Conservation (phyloP, 2,888 invertebrate species). For the Linyphia triangularis region DNA sequence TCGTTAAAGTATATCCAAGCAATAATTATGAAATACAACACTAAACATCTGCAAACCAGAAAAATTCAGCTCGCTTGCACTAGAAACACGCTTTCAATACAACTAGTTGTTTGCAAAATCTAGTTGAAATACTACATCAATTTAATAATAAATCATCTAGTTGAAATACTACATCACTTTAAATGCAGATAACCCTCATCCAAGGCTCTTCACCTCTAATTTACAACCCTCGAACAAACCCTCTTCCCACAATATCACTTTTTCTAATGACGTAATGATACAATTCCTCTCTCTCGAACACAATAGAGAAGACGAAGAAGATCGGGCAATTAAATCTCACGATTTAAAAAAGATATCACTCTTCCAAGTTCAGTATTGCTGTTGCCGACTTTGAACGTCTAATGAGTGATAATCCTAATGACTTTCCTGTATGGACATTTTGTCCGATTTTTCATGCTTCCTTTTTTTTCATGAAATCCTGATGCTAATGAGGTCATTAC, state of each 20-base stretch:
- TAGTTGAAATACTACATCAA: no score
- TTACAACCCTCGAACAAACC: neutral
- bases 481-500: conserved; percentile 43
- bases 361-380: neutral
- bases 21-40: no score
- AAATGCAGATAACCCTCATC: no score
- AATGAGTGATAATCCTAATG: conserved; percentile 64
- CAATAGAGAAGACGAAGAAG: conserved; percentile 31
- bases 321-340: conserved; percentile 51
- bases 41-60: no score
- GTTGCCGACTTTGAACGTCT: conserved; percentile 14
- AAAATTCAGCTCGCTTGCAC: no score
- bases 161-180: no score
- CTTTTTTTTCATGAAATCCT: conserved; percentile 44
- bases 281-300: neutral
- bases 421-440: conserved; percentile 59
- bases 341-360: conserved; percentile 36
- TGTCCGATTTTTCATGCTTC: conserved; percentile 55
- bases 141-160: no score
- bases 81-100: no score
- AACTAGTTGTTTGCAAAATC: no score
- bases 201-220: neutral
- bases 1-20: no score
- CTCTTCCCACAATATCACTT: neutral
- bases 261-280: conserved; percentile 25